Percentiles rank a stretch among this genome's conserved stretches.
These are phyloP conservation scores for Aselliscus stoliczkanus DNA, from an alignment of 2,797 vertebrate genomes.

Conservation along the genomic window DNA sequence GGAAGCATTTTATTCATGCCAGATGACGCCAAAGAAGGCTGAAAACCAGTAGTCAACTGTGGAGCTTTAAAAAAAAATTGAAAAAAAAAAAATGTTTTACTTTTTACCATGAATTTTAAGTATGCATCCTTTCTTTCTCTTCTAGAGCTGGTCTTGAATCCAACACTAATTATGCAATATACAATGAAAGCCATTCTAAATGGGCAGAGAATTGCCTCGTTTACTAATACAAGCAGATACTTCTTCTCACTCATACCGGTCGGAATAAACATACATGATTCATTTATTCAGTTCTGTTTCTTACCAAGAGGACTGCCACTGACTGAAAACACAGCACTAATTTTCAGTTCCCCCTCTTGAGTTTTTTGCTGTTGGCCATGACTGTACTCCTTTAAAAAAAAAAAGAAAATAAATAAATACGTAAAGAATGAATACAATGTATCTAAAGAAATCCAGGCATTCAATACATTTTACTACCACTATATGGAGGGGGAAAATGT, in stretches of 20 bases:
- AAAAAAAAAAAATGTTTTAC: slow-evolving; percentile 65
- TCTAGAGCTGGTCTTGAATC: slow-evolving; percentile 17
- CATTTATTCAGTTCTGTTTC: slow-evolving; percentile 73
- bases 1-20: slow-evolving; percentile 87
- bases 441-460: slow-evolving; percentile 46
- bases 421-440: slow-evolving; percentile 21
- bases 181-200: slow-evolving; percentile 54
- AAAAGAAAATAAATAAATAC: slow-evolving; percentile 69
- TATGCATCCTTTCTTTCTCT: slow-evolving; percentile 42
- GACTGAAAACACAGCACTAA: slow-evolving; percentile 97
- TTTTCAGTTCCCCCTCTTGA: slow-evolving; percentile 92
- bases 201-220: background rate
- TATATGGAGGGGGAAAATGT: slow-evolving; percentile 14
- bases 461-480: slow-evolving; percentile 36
- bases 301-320: slow-evolving; percentile 84
- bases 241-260: slow-evolving; percentile 41
- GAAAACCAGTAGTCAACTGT: slow-evolving; percentile 85
- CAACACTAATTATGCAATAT: slow-evolving; percentile 22
- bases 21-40: slow-evolving; percentile 82
- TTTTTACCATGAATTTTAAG: slow-evolving; percentile 63
- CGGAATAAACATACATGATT: slow-evolving; percentile 55
- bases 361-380: slow-evolving; percentile 87
- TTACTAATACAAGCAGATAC: slow-evolving; percentile 40
- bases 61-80: slow-evolving; percentile 78
- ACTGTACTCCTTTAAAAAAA: slow-evolving; percentile 86